Evolutionary conservation across 2,888 invertebrate species (phyloP), one percentile per base, ranked within the genome.

Genomic region (Zaprionus obscuricornis): DNA sequence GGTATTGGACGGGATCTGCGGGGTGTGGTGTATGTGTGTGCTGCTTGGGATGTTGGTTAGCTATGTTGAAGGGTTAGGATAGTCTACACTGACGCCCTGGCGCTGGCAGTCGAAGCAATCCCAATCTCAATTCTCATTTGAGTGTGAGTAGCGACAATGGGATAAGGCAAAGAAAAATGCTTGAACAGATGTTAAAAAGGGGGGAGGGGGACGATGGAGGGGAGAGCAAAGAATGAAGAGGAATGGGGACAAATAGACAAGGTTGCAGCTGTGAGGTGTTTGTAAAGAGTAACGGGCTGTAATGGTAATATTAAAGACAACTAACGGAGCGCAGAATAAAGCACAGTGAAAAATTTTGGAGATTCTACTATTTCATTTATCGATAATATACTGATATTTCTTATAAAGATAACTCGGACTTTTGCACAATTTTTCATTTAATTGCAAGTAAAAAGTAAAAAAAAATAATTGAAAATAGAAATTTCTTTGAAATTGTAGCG

Each of bases 101-200:
- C 7, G n/a, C 33, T 50, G 40, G 37, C 51, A 52, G 57, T 57
- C 46, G 20, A 16, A 40, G 33, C 54, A 79, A 67, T 67, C 74
- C 66, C 74, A 68, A 67, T 67, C 74, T 63, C 74, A 68, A 79
- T 79, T 66, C 86, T 34, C 62, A 60, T 49, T 49, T 67, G 49
- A 42, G 57, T 67, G 62, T 59, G 72, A 55, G 55, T 37, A 50
- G 49, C 57, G 43, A 59, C 73, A 54, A 54, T 59, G 69, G 72
- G 63, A 57, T 43, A 71, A 55, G 58, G 43, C 45, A 59, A 52
- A 47, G 26, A 22, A 5, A 14, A 27, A 11, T 29, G n/a, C 24
- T 33, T 34, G 43, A n/a, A n/a, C 17, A 46, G 51, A 43, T 37
- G 34, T 43, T 31, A 18, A 29, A 11, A n/a, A 24, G 34, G 8